These are phyloP conservation scores for Salminus brasiliensis DNA, from an alignment of 2,113 vertebrate species.

Conservation along the genomic window DNA sequence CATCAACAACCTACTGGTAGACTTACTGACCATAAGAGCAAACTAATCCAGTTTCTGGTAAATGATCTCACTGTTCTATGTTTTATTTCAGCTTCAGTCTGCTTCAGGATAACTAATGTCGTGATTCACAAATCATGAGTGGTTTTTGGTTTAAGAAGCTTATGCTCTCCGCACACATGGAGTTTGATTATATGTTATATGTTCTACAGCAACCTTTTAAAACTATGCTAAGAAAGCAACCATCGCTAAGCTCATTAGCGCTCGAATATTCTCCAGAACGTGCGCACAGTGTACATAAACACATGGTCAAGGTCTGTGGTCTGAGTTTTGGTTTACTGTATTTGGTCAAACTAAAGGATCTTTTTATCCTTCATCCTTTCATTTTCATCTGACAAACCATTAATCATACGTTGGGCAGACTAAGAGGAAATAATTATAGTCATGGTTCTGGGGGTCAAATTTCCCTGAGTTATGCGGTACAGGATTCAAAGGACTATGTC, in stretches of 20 bases:
- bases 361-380: slow-evolving; percentile 44
- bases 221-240: slow-evolving; percentile 9
- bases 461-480: slow-evolving; percentile 46
- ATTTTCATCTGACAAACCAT: slow-evolving; percentile 53
- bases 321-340: slow-evolving; percentile 24
- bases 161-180: neutral
- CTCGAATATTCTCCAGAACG: slow-evolving; percentile 36
- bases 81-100: neutral
- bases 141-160: neutral
- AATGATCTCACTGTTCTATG: too few species aligned
- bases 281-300: slow-evolving; percentile 28
- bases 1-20: neutral
- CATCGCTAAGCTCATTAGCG: slow-evolving; percentile 24
- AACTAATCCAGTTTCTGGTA: neutral
- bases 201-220: neutral
- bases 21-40: neutral
- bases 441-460: slow-evolving; percentile 25
- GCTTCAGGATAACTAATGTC: neutral
- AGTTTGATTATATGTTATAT: neutral
- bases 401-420: slow-evolving; percentile 43
- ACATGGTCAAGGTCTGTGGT: slow-evolving; percentile 29
- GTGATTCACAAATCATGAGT: neutral
- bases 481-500: slow-evolving; percentile 36
- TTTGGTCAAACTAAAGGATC: slow-evolving; percentile 37
- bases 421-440: slow-evolving; percentile 51